These are phyloP conservation scores for Adelges cooleyi DNA, from an alignment of 1,140 invertebrate genomes.

Conservation along the genomic window DNA sequence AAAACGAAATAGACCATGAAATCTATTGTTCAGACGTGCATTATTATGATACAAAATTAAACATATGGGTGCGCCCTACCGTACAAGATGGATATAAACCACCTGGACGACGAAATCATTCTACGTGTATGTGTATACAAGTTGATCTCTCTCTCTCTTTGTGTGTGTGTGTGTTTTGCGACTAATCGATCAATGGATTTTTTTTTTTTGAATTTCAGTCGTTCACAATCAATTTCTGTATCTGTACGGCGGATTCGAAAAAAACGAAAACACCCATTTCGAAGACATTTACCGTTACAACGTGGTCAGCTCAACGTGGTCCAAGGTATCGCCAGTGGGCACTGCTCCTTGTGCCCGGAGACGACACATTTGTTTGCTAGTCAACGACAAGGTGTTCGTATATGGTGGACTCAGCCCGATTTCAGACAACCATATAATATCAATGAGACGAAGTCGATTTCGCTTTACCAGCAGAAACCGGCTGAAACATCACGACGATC, in stretches of 20 bases:
- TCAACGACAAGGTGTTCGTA: conserved; percentile 58
- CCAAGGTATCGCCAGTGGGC: conserved; percentile 45
- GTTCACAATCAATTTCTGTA: conserved; percentile 61
- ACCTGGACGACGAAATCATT: conserved; percentile 70
- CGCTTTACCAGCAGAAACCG: conserved; percentile 34
- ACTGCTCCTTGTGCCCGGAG: conserved; percentile 54
- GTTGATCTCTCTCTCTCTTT: not conserved
- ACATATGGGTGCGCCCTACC: conserved; percentile 54
- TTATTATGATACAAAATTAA: conserved; percentile 59
- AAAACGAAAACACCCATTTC: conserved; percentile 57
- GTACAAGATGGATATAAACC: conserved; percentile 45
- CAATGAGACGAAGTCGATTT: not conserved
- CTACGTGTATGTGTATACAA: conserved; percentile 56
- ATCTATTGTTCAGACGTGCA: conserved; percentile 66
- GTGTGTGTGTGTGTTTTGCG: too few species aligned
- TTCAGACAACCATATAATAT: conserved; percentile 36
- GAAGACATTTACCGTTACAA: conserved; percentile 68
- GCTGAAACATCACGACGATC: conserved; percentile 63
- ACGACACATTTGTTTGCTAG: conserved; percentile 64
- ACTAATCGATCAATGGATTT: not conserved
- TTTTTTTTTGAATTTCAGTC: conserved; percentile 45
- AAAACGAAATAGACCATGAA: conserved; percentile 54
- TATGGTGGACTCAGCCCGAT: conserved; percentile 67
- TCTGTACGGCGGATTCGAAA: conserved; percentile 81
- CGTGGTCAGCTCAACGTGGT: conserved; percentile 50